Evolutionary conservation across 2,113 vertebrate genomes (phyloP).

Genomic region (Ascaphus truei): DNA sequence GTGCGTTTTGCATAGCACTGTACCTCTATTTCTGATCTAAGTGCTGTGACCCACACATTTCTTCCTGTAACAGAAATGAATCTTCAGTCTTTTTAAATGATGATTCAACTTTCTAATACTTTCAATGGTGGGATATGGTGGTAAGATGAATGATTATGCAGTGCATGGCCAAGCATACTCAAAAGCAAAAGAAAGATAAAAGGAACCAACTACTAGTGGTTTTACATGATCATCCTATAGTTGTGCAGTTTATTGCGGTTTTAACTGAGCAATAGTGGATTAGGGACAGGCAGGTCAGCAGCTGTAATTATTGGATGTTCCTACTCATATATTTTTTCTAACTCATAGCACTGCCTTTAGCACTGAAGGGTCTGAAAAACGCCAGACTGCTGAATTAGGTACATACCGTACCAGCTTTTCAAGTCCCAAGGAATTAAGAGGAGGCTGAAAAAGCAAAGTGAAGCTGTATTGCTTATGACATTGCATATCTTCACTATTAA

Average conservation of each 20-base stretch:
- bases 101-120: no score
- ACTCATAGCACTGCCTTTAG: slow-evolving; percentile 48
- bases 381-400: no score
- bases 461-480: no score
- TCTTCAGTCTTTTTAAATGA: no score
- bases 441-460: no score
- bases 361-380: no score
- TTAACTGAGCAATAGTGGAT: slow-evolving; percentile 6
- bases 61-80: not conserved
- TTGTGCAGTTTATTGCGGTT: not conserved
- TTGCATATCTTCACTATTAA: not conserved
- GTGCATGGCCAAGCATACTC: slow-evolving; percentile 1
- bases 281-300: slow-evolving; percentile 10
- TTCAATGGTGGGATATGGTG: not conserved
- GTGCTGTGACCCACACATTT: not conserved
- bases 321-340: slow-evolving; percentile 37
- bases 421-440: no score
- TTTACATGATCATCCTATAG: slow-evolving; percentile 8
- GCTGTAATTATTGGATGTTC: not conserved
- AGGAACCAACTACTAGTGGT: slow-evolving; percentile 7
- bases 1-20: not conserved
- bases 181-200: slow-evolving; percentile 7
- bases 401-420: no score
- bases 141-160: not conserved
- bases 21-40: not conserved